These are phyloP conservation scores for Oreonectes daqikongensis DNA, from an alignment of 2,797 vertebrate genomes.

Conservation along the genomic window DNA sequence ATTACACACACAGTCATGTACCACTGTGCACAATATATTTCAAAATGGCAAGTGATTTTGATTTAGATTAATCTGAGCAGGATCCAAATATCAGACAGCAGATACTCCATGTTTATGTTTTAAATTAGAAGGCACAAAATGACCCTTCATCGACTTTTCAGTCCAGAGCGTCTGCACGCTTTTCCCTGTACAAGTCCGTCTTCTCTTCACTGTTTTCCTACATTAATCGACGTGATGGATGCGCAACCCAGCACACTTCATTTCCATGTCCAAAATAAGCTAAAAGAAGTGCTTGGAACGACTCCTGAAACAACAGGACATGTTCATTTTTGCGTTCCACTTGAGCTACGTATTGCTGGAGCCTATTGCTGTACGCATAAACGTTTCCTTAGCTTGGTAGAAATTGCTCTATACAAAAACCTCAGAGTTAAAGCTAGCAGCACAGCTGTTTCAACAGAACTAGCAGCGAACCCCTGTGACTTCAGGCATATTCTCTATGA, in stretches of 20 bases:
- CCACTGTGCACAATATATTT: too few species aligned
- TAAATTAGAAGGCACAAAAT: background rate
- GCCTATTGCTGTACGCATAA: background rate
- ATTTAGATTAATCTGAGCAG: too few species aligned
- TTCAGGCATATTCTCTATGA: slow-evolving; percentile 28
- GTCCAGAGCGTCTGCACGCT: background rate
- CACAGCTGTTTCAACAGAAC: slow-evolving; percentile 56
- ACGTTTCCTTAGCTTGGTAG: slow-evolving; percentile 1
- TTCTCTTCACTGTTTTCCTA: slow-evolving; percentile 28
- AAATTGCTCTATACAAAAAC: background rate
- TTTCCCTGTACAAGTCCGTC: background rate
- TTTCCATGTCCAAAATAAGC: slow-evolving; percentile 34
- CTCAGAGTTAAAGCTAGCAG: slow-evolving; percentile 15
- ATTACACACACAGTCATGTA: too few species aligned
- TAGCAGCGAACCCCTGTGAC: slow-evolving; percentile 38
- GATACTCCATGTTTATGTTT: slow-evolving; percentile 3
- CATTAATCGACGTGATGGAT: slow-evolving; percentile 53
- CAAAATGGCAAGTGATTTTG: too few species aligned
- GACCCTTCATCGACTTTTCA: background rate
- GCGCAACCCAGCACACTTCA: slow-evolving; percentile 32
- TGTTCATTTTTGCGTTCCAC: slow-evolving; percentile 5
- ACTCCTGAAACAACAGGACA: slow-evolving; percentile 39
- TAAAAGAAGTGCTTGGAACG: slow-evolving; percentile 24
- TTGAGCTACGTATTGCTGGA: slow-evolving; percentile 5
- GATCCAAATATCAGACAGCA: background rate